Percentiles rank a stretch among this genome's conserved stretches.
phyloP scores from a whole-genome alignment of 1,140 invertebrate genomes.

The Drosophila mojavensis region DNA sequence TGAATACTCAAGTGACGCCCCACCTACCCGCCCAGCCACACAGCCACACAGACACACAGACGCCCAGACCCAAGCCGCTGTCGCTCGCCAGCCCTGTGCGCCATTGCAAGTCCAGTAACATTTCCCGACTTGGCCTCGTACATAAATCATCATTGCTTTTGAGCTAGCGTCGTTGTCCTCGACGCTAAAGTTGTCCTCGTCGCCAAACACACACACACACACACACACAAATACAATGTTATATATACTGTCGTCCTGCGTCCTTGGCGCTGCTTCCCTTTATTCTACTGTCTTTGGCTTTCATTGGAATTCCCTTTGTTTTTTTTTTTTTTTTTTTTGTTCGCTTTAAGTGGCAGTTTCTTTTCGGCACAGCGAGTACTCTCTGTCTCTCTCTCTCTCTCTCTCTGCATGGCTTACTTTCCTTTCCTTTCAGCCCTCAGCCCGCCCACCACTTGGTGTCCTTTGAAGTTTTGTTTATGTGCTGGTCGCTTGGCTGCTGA shows the following conservation, averaged over 20 bases:
- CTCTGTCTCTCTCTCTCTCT: neutral
- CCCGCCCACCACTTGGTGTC: neutral
- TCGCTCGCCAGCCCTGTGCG: neutral
- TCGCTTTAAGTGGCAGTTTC: slow-evolving; percentile 73
- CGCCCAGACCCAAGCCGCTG: slow-evolving; percentile 1
- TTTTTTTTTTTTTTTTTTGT: slow-evolving; percentile 43
- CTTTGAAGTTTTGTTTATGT: slow-evolving; percentile 53
- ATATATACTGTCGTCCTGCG: slow-evolving; percentile 18
- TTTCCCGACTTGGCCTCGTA: slow-evolving; percentile 62
- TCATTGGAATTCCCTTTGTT: slow-evolving; percentile 65
- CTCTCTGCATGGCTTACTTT: slow-evolving; percentile 5
- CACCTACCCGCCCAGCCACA: slow-evolving; percentile 13
- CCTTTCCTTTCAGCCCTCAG: neutral
- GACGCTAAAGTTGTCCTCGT: slow-evolving; percentile 61
- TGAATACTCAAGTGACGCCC: slow-evolving; percentile 72
- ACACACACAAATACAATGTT: neutral
- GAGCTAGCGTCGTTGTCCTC: slow-evolving; percentile 59
- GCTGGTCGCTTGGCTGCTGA: slow-evolving; percentile 36
- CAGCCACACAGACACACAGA: neutral
- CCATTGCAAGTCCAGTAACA: slow-evolving; percentile 45
- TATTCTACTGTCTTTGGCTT: slow-evolving; percentile 31
- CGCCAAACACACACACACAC: neutral
- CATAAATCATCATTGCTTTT: slow-evolving; percentile 82
- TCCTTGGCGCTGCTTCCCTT: slow-evolving; percentile 19
- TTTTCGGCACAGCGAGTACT: slow-evolving; percentile 38